Percentiles rank a stretch among this genome's conserved stretches.
phyloP scores from a whole-genome alignment of 2,113 vertebrate species.

The Todiramphus chloris region DNA sequence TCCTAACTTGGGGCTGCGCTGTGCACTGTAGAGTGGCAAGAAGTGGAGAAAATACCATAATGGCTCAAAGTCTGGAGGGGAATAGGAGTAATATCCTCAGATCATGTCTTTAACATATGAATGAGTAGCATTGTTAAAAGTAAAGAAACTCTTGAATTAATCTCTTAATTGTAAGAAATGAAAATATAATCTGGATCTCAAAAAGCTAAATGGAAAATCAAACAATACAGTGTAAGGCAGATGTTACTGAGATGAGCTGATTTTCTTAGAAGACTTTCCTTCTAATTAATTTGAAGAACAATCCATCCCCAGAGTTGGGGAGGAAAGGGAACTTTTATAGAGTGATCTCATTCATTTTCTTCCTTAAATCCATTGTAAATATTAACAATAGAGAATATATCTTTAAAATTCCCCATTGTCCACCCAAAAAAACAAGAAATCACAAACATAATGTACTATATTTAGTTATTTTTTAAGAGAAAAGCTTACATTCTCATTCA shows the following conservation, averaged over 20 bases:
- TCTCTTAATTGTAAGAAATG: not conserved
- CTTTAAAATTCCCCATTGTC: not conserved
- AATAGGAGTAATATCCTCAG: not conserved
- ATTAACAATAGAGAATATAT: not conserved
- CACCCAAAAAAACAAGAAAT: not conserved
- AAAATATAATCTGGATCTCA: not conserved
- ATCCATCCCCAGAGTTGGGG: not conserved
- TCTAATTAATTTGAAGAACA: not conserved
- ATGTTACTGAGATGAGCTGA: not conserved
- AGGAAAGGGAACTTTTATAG: not conserved
- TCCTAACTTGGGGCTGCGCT: constrained; percentile 15
- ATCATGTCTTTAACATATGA: not conserved
- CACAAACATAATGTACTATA: not conserved
- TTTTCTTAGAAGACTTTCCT: not conserved
- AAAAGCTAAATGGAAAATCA: not conserved
- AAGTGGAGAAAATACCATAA: constrained; percentile 4
- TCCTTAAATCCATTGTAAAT: not conserved
- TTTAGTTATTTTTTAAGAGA: not conserved
- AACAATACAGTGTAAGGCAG: not conserved
- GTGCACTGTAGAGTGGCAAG: not conserved
- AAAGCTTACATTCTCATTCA: not conserved
- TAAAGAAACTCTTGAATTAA: not conserved
- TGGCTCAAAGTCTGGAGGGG: constrained; percentile 74
- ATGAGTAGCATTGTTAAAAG: not conserved
- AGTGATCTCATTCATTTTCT: not conserved